Percentiles rank a stretch among this genome's conserved stretches.
phyloP scores from a whole-genome alignment of 1,140 invertebrate genomes.

The Phymastichus coffea region DNA sequence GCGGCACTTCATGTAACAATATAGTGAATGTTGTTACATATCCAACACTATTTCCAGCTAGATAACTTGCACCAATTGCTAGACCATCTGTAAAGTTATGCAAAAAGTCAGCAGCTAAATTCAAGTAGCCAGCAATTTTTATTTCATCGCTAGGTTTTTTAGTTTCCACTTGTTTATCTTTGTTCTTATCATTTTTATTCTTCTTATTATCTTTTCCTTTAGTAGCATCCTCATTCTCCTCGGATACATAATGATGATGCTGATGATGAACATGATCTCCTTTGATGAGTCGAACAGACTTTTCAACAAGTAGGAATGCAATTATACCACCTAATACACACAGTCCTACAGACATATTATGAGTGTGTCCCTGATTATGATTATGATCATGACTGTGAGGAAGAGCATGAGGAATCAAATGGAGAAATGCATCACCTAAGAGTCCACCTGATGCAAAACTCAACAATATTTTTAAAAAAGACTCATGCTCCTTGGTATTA shows the following conservation, averaged over 20 bases:
- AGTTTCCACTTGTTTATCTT: neutral
- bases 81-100: slow-evolving; percentile 98
- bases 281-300: slow-evolving; percentile 87
- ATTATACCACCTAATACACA: slow-evolving; percentile 90
- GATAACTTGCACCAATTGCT: slow-evolving; percentile 94
- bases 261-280: slow-evolving; percentile 71
- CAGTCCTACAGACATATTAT: slow-evolving; percentile 85
- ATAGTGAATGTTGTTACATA: slow-evolving; percentile 91
- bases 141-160: slow-evolving; percentile 62
- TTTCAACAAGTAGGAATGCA: slow-evolving; percentile 89
- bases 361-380: slow-evolving; percentile 62
- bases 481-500: slow-evolving; percentile 79
- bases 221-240: slow-evolving; percentile 53
- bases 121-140: slow-evolving; percentile 91
- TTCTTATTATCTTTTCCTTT: slow-evolving; percentile 41
- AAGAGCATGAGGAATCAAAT: slow-evolving; percentile 94
- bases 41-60: slow-evolving; percentile 80
- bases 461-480: slow-evolving; percentile 83
- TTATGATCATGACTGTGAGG: slow-evolving; percentile 61
- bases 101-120: slow-evolving; percentile 91
- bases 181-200: slow-evolving; percentile 37
- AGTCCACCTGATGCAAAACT: slow-evolving; percentile 94
- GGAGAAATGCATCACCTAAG: slow-evolving; percentile 93
- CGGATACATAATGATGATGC: slow-evolving; percentile 36
- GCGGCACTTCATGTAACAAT: slow-evolving; percentile 93